Evolutionary conservation across 2,888 invertebrate species (phyloP).

Genomic region (Coenonympha arcania): DNA sequence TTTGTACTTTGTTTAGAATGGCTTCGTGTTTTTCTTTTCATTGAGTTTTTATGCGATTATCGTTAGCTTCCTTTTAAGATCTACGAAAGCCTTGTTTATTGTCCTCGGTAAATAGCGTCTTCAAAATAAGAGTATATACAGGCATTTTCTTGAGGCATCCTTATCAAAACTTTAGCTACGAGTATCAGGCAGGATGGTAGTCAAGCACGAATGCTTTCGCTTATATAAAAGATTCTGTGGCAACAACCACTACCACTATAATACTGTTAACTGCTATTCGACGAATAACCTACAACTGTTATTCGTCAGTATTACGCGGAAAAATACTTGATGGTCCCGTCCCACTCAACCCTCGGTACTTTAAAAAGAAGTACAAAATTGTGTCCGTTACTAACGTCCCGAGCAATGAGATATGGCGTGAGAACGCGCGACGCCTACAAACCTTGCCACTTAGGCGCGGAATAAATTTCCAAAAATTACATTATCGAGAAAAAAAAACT

Average conservation of each 20-base stretch:
- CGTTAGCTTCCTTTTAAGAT: not conserved
- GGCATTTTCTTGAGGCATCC: no score
- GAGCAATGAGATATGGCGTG: slow-evolving; percentile 29
- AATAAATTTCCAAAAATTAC: slow-evolving; percentile 73
- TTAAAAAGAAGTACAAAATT: slow-evolving; percentile 1
- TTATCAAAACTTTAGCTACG: no score
- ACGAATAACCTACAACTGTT: no score
- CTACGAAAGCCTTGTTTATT: not conserved
- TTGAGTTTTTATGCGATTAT: not conserved
- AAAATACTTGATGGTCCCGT: not conserved
- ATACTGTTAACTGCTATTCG: no score
- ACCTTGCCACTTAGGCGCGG: slow-evolving; percentile 44
- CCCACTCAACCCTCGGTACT: not conserved
- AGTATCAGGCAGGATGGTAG: no score
- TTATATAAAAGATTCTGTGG: not conserved
- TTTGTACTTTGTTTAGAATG: slow-evolving; percentile 43
- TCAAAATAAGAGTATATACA: no score
- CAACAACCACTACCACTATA: no score
- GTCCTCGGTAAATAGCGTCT: no score
- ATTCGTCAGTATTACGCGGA: no score
- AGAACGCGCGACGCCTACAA: slow-evolving; percentile 30
- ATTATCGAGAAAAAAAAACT: slow-evolving; percentile 62
- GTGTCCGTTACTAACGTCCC: slow-evolving; percentile 15
- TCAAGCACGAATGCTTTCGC: not conserved
- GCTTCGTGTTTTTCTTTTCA: slow-evolving; percentile 11